Evolutionary conservation across 2,113 vertebrate species (phyloP).

Genomic region (Rhinolophus ferrumequinum): DNA sequence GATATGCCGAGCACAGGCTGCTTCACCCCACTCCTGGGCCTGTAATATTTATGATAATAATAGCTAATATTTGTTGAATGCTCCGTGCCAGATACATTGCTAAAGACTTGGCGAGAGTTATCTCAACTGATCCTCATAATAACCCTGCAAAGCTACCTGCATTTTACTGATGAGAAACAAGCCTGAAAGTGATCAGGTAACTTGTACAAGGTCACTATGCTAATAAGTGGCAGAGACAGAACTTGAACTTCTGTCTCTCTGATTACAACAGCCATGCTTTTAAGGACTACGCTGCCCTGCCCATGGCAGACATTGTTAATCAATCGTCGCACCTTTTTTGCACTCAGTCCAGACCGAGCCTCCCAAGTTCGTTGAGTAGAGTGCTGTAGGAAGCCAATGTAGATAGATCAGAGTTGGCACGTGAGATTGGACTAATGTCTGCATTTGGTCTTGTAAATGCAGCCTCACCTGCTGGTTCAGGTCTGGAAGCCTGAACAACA

Average conservation of each 20-base stretch:
- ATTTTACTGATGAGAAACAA: slow-evolving; percentile 26
- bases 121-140: background rate
- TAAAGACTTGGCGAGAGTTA: slow-evolving; percentile 7
- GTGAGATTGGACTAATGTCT: background rate
- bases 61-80: slow-evolving; percentile 38
- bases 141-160: background rate
- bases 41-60: slow-evolving; percentile 1
- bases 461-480: background rate
- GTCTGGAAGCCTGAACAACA: background rate
- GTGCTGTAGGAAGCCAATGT: background rate
- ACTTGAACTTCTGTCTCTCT: background rate
- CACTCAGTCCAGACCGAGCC: background rate
- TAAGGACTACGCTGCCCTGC: background rate
- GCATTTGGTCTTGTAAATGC: background rate
- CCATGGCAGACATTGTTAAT: background rate
- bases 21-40: background rate
- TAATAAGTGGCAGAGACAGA: background rate
- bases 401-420: background rate
- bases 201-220: background rate
- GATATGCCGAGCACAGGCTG: background rate
- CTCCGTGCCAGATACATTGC: background rate
- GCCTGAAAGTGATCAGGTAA: background rate
- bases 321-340: background rate
- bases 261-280: background rate
- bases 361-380: background rate